phyloP scores from a whole-genome alignment of 2,888 invertebrate genomes.

The Dynastes tityus region DNA sequence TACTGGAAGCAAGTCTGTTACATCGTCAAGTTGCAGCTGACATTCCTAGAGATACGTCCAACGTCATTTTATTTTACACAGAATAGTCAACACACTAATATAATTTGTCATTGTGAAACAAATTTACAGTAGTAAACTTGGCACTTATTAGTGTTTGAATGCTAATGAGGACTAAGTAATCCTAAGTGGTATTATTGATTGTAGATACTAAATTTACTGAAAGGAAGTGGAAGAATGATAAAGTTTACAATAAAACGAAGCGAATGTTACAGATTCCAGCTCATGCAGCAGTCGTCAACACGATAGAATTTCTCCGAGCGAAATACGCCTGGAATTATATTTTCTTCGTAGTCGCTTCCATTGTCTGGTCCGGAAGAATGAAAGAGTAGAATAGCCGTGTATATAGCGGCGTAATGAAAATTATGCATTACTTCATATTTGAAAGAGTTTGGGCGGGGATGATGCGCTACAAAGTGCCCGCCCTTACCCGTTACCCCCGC shows the following conservation, averaged over 20 bases:
- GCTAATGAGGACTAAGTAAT: too few species aligned
- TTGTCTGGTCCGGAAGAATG: conserved; percentile 60
- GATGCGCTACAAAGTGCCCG: conserved; percentile 61
- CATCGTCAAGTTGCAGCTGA: too few species aligned
- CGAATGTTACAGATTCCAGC: background rate
- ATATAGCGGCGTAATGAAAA: conserved; percentile 65
- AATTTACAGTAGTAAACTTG: too few species aligned
- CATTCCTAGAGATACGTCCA: too few species aligned
- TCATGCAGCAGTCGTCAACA: conserved; percentile 30
- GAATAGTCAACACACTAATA: too few species aligned
- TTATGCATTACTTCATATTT: conserved; percentile 68
- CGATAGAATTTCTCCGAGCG: conserved; percentile 44
- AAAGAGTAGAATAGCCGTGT: conserved; percentile 61
- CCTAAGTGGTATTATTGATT: background rate
- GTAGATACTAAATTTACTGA: conserved; percentile 3
- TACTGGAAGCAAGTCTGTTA: too few species aligned
- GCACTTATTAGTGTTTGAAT: too few species aligned
- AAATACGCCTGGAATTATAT: conserved; percentile 56
- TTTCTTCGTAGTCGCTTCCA: conserved; percentile 62
- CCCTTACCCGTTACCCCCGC: conserved; percentile 57
- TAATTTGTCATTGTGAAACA: too few species aligned
- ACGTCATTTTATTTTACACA: too few species aligned
- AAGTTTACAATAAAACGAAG: background rate
- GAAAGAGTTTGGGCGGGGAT: conserved; percentile 62
- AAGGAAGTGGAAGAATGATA: background rate